Evolutionary conservation across 2,888 invertebrate genomes (phyloP).

Genomic region (Molorchus minor): DNA sequence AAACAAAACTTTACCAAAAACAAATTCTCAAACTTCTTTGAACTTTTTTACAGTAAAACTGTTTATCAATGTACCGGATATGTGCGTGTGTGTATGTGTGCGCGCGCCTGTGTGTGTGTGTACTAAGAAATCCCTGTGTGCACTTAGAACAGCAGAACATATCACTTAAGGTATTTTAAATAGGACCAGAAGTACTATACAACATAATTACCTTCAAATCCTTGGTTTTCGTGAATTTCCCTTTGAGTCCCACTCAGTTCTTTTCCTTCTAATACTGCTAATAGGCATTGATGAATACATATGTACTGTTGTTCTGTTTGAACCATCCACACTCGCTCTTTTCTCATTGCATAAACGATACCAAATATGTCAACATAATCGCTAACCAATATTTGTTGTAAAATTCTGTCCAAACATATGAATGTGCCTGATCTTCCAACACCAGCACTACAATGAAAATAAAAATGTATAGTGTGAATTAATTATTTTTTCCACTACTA

Average conservation of each 20-base stretch:
- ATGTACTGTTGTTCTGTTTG: conserved; percentile 99
- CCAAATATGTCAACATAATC: conserved; percentile 95
- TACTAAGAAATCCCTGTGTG: too few relatives aligned
- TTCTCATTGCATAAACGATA: conserved; percentile 95
- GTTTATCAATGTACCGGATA: too few relatives aligned
- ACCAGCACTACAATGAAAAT: conserved; percentile 68
- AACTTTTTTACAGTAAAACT: too few relatives aligned
- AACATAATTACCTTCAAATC: conserved; percentile 81
- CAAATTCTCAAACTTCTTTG: too few relatives aligned
- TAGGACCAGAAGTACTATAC: too few relatives aligned
- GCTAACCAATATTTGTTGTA: conserved; percentile 87
- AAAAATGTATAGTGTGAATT: too few relatives aligned
- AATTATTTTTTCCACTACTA: too few relatives aligned
- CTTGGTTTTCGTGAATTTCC: conserved; percentile 88
- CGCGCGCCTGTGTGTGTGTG: too few relatives aligned
- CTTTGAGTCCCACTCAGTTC: conserved; percentile 78
- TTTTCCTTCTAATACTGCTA: conserved; percentile 93
- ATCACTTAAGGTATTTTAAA: too few relatives aligned
- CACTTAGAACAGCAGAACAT: too few relatives aligned
- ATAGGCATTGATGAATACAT: conserved; percentile 96
- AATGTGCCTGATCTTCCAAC: conserved; percentile 91
- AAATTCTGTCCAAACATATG: conserved; percentile 92
- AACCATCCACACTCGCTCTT: conserved; percentile 97
- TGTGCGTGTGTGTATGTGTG: too few relatives aligned
- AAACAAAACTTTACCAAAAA: too few relatives aligned